Evolutionary conservation across 2,888 invertebrate species (phyloP).

Genomic region (Eueremaeus valkanovi): DNA sequence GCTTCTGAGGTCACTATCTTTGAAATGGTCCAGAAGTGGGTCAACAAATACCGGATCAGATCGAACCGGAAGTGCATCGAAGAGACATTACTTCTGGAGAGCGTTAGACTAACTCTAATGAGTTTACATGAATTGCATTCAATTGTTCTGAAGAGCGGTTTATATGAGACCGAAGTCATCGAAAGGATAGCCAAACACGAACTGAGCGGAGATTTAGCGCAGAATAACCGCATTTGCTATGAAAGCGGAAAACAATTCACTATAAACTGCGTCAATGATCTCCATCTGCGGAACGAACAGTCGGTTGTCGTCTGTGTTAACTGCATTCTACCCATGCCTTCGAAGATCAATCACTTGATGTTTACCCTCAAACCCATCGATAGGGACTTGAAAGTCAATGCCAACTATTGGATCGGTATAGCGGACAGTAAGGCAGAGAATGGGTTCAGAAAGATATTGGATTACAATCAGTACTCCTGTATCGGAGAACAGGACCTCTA

Average conservation of each 20-base stretch:
- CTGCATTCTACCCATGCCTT: constrained; percentile 26
- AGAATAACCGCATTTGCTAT: not conserved
- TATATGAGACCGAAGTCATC: constrained; percentile 6
- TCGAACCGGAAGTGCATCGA: constrained; percentile 10
- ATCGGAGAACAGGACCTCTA: constrained; percentile 22
- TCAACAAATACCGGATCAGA: not conserved
- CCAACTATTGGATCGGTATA: constrained; percentile 19
- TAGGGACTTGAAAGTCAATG: not conserved
- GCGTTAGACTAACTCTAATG: constrained; percentile 6
- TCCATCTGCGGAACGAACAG: not conserved
- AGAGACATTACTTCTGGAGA: not conserved
- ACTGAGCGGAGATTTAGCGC: not conserved
- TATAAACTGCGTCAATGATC: not conserved
- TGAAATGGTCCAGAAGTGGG: constrained; percentile 7
- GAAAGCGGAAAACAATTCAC: not conserved
- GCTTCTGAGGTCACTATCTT: constrained; percentile 11
- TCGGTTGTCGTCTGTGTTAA: not conserved
- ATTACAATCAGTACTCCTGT: constrained; percentile 7
- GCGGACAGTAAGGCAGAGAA: constrained; percentile 25
- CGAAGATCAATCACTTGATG: constrained; percentile 29
- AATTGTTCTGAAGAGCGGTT: not conserved
- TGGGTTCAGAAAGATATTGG: not conserved
- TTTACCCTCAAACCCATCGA: not conserved
- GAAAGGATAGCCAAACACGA: constrained; percentile 22
- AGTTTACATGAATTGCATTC: not conserved